Evolutionary conservation across 2,113 vertebrate genomes (phyloP).

Genomic region (Ageneiosus marmoratus): DNA sequence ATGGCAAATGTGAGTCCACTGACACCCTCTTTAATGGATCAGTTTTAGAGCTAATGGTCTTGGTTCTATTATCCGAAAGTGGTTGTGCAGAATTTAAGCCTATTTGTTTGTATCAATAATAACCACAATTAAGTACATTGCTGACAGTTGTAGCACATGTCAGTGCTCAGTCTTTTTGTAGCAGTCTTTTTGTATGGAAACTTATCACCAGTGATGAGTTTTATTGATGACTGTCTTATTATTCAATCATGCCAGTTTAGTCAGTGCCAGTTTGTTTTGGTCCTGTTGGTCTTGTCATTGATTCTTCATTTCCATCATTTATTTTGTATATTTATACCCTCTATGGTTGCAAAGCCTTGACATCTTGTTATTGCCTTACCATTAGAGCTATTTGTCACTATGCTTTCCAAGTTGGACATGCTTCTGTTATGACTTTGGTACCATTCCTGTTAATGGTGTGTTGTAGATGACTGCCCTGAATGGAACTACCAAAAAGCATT

Average conservation of each 20-base stretch:
- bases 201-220: too few relatives aligned
- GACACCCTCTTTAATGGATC: background rate
- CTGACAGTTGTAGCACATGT: conserved; percentile 18
- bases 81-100: conserved; percentile 48
- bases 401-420: background rate
- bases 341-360: background rate
- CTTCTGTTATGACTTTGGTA: background rate
- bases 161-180: conserved; percentile 19
- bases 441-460: background rate
- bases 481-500: background rate
- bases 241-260: too few relatives aligned
- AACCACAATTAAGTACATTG: background rate
- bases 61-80: conserved; percentile 1
- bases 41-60: background rate
- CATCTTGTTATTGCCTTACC: background rate
- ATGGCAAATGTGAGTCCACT: background rate
- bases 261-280: too few relatives aligned
- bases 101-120: conserved; percentile 9
- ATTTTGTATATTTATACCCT: background rate
- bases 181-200: background rate
- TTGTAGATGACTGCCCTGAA: background rate
- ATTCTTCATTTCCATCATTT: too few relatives aligned
- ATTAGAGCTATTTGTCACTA: background rate
- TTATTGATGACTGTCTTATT: too few relatives aligned
- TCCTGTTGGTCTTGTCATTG: background rate